Base-by-base conservation (phyloP, 2,797 vertebrate species). In the Anas georgica region DNA sequence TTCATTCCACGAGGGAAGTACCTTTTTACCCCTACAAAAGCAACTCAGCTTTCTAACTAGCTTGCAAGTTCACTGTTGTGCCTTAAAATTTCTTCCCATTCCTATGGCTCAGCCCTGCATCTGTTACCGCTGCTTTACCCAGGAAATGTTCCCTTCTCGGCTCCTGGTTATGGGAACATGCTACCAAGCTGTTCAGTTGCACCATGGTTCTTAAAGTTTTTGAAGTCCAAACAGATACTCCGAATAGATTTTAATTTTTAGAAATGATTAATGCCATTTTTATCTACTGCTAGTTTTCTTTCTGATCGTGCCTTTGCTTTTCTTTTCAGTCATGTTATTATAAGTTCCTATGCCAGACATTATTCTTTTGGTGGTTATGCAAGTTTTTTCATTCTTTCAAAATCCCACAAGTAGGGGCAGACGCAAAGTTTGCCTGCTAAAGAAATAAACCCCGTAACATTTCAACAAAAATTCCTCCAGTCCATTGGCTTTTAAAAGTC, bases 381-480 rank as follows among this genome's bases (percentile, higher is more conserved):
- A 67, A 86, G n/a, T 33, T 56, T 41, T 56, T 23, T 48, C 20
- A 29, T 35, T 45, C n/a, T 70, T 60, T 58, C 41, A 3, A 58
- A 76, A 66, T 28, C 64, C 23, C 20, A 73, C 43, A 74, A 63
- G 33, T 8, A n/a, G 22, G 5, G 13, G 26, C 7, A 79, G 81
- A 85, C 25, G 54, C 48, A 58, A 60, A 39, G 26, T 60, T 67
- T 60, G 8, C 2, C 86, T 64, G 45, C 52, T 59, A 9, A 58
- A 88, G 69, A 80, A 92, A 86, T 16, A 73, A 70, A n/a, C 48
- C 33, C 31, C 22, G 6, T 1, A 67, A 37, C 84, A 33, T 80
- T 48, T 8, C 50, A 56, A 70, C n/a, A 91, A 87, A 85, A 94
- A 66, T 50, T 86, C 35, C 43, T 41, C 54, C 67, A 78, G 54